phyloP scores from a whole-genome alignment of 2,888 invertebrate genomes.

The Mesorhabditis spiculigera region DNA sequence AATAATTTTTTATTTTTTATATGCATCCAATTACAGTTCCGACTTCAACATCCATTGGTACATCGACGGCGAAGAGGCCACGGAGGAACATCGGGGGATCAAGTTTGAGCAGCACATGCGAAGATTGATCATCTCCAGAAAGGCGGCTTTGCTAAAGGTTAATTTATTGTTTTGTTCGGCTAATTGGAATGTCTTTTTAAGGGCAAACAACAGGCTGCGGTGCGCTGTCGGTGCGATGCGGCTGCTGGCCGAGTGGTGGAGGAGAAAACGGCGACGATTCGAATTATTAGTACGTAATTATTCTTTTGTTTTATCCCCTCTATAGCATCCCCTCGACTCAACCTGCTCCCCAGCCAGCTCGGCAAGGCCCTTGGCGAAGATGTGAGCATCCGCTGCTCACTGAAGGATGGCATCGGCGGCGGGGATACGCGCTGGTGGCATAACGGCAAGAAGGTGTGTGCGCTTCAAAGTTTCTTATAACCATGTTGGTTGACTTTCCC shows the following conservation, averaged over 20 bases:
- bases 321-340: background rate
- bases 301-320: background rate
- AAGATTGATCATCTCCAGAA: background rate
- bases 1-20: background rate
- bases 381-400: background rate
- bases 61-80: background rate
- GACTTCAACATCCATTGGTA: background rate
- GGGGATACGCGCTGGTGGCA: background rate
- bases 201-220: background rate
- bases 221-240: constrained; percentile 5
- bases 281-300: background rate
- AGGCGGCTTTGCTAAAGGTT: background rate
- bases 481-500: background rate
- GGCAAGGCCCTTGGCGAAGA: background rate
- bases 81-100: background rate
- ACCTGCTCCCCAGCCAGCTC: background rate
- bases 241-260: background rate
- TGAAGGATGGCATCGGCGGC: background rate
- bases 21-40: constrained; percentile 7
- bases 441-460: constrained; percentile 1
- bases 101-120: background rate
- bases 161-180: background rate
- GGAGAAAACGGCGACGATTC: background rate
- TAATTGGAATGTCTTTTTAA: background rate
- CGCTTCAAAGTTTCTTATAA: background rate